Evolutionary conservation across 2,888 invertebrate species (phyloP), one percentile per base, ranked within the genome.

Genomic region (Phrixothrix hirtus): DNA sequence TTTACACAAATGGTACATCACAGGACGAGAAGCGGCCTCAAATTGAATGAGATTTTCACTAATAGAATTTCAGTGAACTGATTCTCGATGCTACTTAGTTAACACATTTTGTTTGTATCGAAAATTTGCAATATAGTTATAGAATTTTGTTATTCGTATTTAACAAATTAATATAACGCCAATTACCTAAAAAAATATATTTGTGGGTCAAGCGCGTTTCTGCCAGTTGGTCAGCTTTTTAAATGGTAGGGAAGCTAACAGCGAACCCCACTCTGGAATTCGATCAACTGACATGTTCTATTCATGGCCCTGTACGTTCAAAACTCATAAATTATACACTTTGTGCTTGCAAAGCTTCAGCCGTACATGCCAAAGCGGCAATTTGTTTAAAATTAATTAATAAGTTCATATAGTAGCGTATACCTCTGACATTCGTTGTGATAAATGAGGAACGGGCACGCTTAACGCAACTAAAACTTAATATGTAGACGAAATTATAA

Each of bases 351-450:
- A 64, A 62, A 62, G 58, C 62, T 61, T 50, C 64, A 61, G 58
- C 59, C 59, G 63, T 59, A 58, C 63, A 63, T 64, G 65, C 64
- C 65, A 66, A 68, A 68, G 60, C 62, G 61, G 65, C 63, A 68
- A 67, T 68, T 69, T 69, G 68, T 66, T 67, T 64, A 65, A 67
- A 68, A 69, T 69, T 69, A 69, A 68, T 69, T 69, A 68, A 68
- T 67, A 69, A 67, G 68, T 68, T 69, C 66, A 65, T 67, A 65
- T 61, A 65, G 58, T 61, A 57, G 51, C 55, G 54, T 51, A 57
- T 51, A 58, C 55, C 51, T 57, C 58, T 61, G 64, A 63, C 65
- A 65, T 63, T 62, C 57, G 62, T 58, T 60, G 64, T 68, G 67
- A 68, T 68, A 68, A 68, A 68, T 67, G 68, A 66, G 65, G 59